Evolutionary conservation across 37 sponge, comb jelly and placozoan genomes (phyloP).

Genomic region (Chondrilla cf. caribensis): DNA sequence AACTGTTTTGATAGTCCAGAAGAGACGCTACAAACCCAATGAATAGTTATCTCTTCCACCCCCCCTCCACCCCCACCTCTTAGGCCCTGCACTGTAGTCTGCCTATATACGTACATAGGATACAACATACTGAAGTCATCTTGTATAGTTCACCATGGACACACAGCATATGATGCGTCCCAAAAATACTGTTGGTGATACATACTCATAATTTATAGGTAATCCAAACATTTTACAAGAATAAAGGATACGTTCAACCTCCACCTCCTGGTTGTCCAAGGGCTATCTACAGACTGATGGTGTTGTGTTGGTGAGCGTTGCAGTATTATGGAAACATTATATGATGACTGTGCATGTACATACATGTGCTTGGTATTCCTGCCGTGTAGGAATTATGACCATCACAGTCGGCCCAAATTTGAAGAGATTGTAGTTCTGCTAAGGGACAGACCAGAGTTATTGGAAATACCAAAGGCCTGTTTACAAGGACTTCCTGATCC

Average conservation of each 20-base stretch:
- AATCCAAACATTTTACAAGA: no score
- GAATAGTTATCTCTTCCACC: no score
- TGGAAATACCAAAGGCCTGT: neutral
- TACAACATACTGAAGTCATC: no score
- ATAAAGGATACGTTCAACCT: neutral
- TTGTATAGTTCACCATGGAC: no score
- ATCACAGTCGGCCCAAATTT: neutral
- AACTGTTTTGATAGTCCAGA: no score
- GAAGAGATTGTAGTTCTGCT: neutral
- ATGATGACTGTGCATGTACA: neutral
- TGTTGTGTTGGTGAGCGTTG: slow-evolving; percentile 34
- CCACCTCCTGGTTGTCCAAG: slow-evolving; percentile 22
- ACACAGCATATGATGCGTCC: no score
- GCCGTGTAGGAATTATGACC: neutral
- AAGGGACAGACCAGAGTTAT: neutral
- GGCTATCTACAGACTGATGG: slow-evolving; percentile 29
- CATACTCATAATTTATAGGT: no score
- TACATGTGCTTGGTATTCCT: neutral
- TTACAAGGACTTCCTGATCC: neutral
- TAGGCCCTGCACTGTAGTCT: no score
- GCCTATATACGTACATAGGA: no score
- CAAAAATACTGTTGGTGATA: no score
- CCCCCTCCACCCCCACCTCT: no score
- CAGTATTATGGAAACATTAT: neutral
- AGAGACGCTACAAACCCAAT: no score